Conservation (phyloP, 2,888 invertebrate genomes). For the Anorthoa munda region DNA sequence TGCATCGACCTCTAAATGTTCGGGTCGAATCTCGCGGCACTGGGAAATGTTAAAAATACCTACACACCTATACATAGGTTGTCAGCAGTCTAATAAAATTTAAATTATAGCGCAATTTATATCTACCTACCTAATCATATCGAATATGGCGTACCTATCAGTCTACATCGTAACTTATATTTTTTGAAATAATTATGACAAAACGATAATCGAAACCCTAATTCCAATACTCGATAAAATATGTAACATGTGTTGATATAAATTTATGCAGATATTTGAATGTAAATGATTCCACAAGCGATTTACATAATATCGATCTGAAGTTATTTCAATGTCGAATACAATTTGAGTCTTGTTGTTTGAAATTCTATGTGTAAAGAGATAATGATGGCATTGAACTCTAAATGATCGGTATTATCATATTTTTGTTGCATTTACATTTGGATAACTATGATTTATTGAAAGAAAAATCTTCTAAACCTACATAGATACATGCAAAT, state of each 20-base stretch:
- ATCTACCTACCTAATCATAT: slow-evolving; percentile 58
- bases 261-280: slow-evolving; percentile 71
- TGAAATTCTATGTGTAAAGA: slow-evolving; percentile 61
- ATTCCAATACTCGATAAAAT: slow-evolving; percentile 61
- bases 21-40: slow-evolving; percentile 22
- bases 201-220: slow-evolving; percentile 59
- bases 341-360: slow-evolving; percentile 63
- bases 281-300: slow-evolving; percentile 64
- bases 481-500: not conserved
- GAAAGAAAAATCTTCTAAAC: slow-evolving; percentile 6
- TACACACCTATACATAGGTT: slow-evolving; percentile 46
- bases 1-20: slow-evolving; percentile 70
- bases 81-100: slow-evolving; percentile 56
- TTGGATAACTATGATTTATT: slow-evolving; percentile 41
- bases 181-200: slow-evolving; percentile 66
- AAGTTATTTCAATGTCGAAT: slow-evolving; percentile 69
- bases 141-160: slow-evolving; percentile 52
- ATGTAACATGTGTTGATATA: slow-evolving; percentile 63
- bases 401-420: slow-evolving; percentile 50
- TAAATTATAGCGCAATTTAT: slow-evolving; percentile 56
- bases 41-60: slow-evolving; percentile 48
- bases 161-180: slow-evolving; percentile 60
- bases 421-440: slow-evolving; percentile 41
- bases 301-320: slow-evolving; percentile 73
- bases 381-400: slow-evolving; percentile 66